Conservation (phyloP, 2,888 invertebrate genomes). For the Cryptophagus acutangulus region DNA sequence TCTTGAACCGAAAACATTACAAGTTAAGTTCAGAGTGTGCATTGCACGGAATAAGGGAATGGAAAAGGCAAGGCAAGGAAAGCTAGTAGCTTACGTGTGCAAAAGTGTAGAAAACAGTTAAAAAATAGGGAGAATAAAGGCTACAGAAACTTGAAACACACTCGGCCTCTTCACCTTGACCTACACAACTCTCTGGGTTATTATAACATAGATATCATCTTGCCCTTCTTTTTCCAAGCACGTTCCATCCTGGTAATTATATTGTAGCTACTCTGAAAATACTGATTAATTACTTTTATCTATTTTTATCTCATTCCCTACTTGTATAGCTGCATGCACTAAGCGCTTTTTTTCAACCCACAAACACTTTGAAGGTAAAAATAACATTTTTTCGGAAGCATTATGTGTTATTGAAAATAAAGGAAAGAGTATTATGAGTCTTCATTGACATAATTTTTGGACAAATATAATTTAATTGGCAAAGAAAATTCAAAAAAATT, state of each 20-base stretch:
- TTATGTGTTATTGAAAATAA: too few species aligned
- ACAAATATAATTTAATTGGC: too few species aligned
- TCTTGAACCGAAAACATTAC: too few species aligned
- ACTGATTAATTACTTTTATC: slow-evolving; percentile 1
- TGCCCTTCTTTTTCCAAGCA: slow-evolving; percentile 3
- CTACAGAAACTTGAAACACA: slow-evolving; percentile 1
- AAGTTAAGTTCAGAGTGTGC: neutral
- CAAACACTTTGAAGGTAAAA: too few species aligned
- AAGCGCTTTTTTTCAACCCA: too few species aligned
- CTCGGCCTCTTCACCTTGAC: neutral
- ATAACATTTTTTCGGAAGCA: too few species aligned
- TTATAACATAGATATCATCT: neutral
- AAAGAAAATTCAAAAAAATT: too few species aligned
- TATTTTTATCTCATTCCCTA: neutral
- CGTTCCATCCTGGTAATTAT: slow-evolving; percentile 3
- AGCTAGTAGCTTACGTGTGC: slow-evolving; percentile 2
- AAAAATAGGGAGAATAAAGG: neutral
- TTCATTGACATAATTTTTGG: too few species aligned
- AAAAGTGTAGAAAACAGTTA: slow-evolving; percentile 1
- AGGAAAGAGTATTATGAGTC: too few species aligned
- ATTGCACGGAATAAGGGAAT: neutral
- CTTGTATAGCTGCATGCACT: too few species aligned
- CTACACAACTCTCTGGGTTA: neutral
- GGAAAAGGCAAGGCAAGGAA: neutral
- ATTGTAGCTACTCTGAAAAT: slow-evolving; percentile 5